These are phyloP conservation scores for Percopsis omiscomaycus DNA, from an alignment of 2,797 vertebrate genomes.

Conservation along the genomic window DNA sequence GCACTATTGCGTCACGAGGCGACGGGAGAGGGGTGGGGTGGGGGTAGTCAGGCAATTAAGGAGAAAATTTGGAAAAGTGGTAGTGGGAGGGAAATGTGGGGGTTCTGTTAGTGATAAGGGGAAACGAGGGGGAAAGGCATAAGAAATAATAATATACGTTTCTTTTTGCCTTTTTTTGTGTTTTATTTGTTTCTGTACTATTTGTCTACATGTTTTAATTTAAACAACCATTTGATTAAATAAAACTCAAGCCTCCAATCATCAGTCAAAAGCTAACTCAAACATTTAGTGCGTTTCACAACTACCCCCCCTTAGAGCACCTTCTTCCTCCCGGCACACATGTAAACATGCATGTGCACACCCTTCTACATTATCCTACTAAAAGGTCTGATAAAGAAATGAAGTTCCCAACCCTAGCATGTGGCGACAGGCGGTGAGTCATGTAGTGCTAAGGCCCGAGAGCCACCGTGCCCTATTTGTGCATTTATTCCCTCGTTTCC, in stretches of 20 bases:
- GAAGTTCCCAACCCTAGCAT: slow-evolving; percentile 41
- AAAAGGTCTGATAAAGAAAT: slow-evolving; percentile 33
- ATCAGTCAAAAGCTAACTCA: too few relatives aligned
- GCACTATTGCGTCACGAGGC: slow-evolving; percentile 45
- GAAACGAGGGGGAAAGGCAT: background rate
- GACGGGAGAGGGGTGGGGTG: slow-evolving; percentile 26
- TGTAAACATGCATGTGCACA: background rate
- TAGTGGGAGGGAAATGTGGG: background rate
- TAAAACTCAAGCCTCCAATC: too few relatives aligned
- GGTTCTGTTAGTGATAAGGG: background rate
- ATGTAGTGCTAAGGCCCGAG: slow-evolving; percentile 34
- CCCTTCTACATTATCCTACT: background rate
- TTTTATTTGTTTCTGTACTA: too few relatives aligned
- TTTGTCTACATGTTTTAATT: too few relatives aligned
- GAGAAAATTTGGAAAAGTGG: slow-evolving; percentile 13
- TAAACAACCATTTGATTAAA: too few relatives aligned
- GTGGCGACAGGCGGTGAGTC: slow-evolving; percentile 51
- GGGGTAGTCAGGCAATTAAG: slow-evolving; percentile 47
- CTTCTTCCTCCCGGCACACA: background rate
- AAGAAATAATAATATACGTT: background rate
- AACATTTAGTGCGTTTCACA: too few relatives aligned
- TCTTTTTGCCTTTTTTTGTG: too few relatives aligned
- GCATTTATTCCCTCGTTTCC: background rate
- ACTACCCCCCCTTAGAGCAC: too few relatives aligned
- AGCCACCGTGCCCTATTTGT: slow-evolving; percentile 7